A percentile compares a stretch with the other conserved stretches of the same genome.
These are phyloP conservation scores for Cordilura impudica DNA, from an alignment of 2,888 invertebrate species.

Conservation along the genomic window DNA sequence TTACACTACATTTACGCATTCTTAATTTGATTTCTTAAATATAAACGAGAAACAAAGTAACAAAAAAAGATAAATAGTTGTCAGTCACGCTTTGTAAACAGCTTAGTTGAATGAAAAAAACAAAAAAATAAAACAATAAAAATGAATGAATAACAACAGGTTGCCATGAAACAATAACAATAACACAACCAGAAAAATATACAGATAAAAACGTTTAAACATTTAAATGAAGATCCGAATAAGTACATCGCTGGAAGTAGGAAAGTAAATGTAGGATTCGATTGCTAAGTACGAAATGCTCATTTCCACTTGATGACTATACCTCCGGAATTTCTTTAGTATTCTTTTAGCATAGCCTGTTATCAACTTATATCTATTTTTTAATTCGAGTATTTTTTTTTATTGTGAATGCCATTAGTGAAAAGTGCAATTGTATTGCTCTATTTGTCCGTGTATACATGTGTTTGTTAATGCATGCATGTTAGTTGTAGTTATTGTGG, in stretches of 20 bases:
- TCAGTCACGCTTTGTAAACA: too few relatives aligned
- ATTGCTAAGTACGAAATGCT: constrained; percentile 33
- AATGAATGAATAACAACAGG: neutral
- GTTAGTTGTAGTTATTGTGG: constrained; percentile 34
- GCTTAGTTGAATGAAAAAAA: neutral
- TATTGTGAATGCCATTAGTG: neutral
- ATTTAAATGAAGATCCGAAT: too few relatives aligned
- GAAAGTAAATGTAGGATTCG: neutral
- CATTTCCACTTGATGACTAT: constrained; percentile 43
- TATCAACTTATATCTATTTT: neutral
- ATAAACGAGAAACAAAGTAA: too few relatives aligned
- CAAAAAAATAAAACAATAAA: neutral
- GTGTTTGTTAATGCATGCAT: constrained; percentile 11
- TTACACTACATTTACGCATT: too few relatives aligned
- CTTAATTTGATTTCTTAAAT: too few relatives aligned
- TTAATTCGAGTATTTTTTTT: too few relatives aligned
- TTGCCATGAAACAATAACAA: neutral
- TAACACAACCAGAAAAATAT: too few relatives aligned
- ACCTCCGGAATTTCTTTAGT: constrained; percentile 36
- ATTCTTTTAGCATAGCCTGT: constrained; percentile 16
- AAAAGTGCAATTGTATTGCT: neutral
- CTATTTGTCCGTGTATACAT: neutral
- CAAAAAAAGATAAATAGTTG: too few relatives aligned
- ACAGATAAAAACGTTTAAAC: too few relatives aligned
- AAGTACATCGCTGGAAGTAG: neutral